Conservation (phyloP, 2,888 invertebrate species). For the Volucella inflata region DNA sequence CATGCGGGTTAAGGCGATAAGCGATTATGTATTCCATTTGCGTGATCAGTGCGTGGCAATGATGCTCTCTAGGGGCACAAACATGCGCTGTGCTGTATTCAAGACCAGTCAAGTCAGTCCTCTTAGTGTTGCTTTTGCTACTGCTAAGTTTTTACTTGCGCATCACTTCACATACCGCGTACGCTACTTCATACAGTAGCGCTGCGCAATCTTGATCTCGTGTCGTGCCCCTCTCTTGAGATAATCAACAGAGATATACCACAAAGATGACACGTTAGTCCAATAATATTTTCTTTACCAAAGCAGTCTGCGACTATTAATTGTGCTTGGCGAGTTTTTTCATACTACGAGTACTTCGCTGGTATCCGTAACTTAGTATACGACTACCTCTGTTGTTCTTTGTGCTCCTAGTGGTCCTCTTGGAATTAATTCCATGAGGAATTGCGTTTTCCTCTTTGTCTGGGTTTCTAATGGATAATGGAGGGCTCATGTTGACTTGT, state of each 20-base stretch:
- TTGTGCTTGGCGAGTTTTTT: conserved; percentile 60
- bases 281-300: conserved; percentile 65
- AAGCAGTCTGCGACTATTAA: conserved; percentile 59
- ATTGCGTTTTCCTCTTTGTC: conserved; percentile 43
- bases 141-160: conserved; percentile 30
- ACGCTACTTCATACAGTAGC: conserved; percentile 25
- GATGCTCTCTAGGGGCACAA: conserved; percentile 72
- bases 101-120: conserved; percentile 32
- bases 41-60: conserved; percentile 73
- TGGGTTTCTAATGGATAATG: conserved; percentile 55
- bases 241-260: conserved; percentile 73
- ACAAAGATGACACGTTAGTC: conserved; percentile 74
- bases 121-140: conserved; percentile 15
- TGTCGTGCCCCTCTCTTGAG: conserved; percentile 45
- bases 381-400: not conserved
- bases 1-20: conserved; percentile 40
- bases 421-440: conserved; percentile 68
- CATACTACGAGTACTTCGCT: not conserved
- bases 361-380: not conserved
- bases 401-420: conserved; percentile 43
- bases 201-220: conserved; percentile 25
- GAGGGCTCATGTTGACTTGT: conserved; percentile 53
- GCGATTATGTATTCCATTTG: conserved; percentile 72
- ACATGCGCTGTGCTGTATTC: conserved; percentile 51
- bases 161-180: conserved; percentile 53